phyloP scores from a whole-genome alignment of 2,113 vertebrate genomes.

The Oncorhynchus gorbuscha region DNA sequence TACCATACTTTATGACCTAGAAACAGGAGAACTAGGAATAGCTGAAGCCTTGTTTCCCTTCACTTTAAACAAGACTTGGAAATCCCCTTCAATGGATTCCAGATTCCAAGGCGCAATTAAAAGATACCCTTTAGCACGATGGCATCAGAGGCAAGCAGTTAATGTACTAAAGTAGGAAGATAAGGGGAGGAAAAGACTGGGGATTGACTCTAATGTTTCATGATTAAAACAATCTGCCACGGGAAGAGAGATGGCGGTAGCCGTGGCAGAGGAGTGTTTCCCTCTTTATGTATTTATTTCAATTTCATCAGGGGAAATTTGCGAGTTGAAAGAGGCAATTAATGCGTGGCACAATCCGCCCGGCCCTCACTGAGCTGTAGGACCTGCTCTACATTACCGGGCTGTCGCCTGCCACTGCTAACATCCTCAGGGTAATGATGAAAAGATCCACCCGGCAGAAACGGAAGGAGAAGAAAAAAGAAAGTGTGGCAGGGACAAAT shows the following conservation, averaged over 20 bases:
- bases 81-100: background rate
- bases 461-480: conserved; percentile 15
- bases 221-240: conserved; percentile 54
- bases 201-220: conserved; percentile 43
- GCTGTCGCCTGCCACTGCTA: conserved; percentile 31
- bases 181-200: conserved; percentile 25
- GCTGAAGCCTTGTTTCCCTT: background rate
- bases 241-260: conserved; percentile 21
- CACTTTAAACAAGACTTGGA: conserved; percentile 8
- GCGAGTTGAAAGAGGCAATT: conserved; percentile 68
- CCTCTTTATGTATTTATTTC: conserved; percentile 56
- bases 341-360: conserved; percentile 38
- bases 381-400: conserved; percentile 65
- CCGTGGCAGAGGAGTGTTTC: background rate
- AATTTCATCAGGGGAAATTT: conserved; percentile 61
- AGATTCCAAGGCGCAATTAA: conserved; percentile 38
- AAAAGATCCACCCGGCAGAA: conserved; percentile 65
- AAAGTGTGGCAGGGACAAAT: conserved; percentile 55
- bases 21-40: background rate
- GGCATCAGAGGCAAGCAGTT: conserved; percentile 31
- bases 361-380: conserved; percentile 32
- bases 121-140: conserved; percentile 27
- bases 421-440: conserved; percentile 65
- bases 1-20: too few species aligned
- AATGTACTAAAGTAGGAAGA: conserved; percentile 13